Evolutionary conservation across 2,797 vertebrate genomes (phyloP), one percentile per base, ranked within the genome.

Genomic region (Natrix natrix): DNA sequence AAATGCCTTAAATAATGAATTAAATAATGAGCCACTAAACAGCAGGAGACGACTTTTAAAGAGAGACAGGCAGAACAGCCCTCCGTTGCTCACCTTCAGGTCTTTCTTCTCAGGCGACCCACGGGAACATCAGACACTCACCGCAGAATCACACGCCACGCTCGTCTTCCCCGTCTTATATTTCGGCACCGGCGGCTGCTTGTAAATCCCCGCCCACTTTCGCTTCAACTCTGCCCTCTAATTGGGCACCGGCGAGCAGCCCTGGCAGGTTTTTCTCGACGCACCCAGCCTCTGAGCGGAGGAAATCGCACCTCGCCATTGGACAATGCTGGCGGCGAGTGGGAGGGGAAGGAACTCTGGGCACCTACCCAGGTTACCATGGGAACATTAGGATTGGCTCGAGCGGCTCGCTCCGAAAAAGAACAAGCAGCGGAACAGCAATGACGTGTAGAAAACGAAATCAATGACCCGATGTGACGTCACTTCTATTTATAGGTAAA

Each of bases 91-190:
- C 60, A 92, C 91, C 91, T 87, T 1, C 28, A 28, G 2, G 2
- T 28, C n/a, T 86, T 52, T n/a, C 5, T 57, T 59, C 55, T 5
- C 55, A 10, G 43, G 5, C 5, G 28, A 14, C 26, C 0, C 37
- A 14, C 37, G 14, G 17, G 16, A 59, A 0, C 1, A 13, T 7
- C 6, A 7, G 5, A 2, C 59, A 2, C 0, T 24, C 57, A 0
- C 22, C 43, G 5, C 59, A 5, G 22, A 17, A 20, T 4, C 78
- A 20, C 54, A 3, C 4, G n/a, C 24, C 6, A 87, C 0, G 20
- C 48, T 20, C n/a, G 48, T 24, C 5, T 52, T 59, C 7, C 86
- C 1, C 57, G 0, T 55, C 56, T 89, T 89, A n/a, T 11, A 69
- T 4, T 43, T n/a, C 66, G 0, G 26, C 14, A 43, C 90, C 87